Base-by-base conservation (phyloP, 2,113 vertebrate genomes). In the Enhydra lutris region DNA sequence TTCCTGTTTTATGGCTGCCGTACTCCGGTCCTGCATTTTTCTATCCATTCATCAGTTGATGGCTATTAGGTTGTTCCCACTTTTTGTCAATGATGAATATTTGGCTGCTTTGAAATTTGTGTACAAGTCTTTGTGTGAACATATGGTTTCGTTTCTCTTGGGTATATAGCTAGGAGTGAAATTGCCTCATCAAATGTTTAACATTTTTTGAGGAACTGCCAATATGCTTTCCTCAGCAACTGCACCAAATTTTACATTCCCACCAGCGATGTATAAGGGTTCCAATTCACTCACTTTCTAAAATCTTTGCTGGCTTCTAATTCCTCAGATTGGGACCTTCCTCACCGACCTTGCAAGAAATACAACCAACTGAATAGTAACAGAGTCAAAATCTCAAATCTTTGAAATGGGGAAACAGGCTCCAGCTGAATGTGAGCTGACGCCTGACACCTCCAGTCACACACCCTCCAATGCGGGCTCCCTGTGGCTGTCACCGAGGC, bases 91-190 rank as follows among this genome's bases (percentile, higher is more conserved):
- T 97, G 88, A 61, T 74, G 88, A 91, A 74, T 95, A 85, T 39
- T 91, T 93, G 57, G 55, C 47, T 84, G 67, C 55, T 90, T 6
- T 87, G 76, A 94, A 85, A 88, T 59, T 31, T 65, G 65, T 80
- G 34, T 67, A 36, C 69, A 88, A 87, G 24, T 61, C 84, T 93
- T 90, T 69, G 8, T 80, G 39, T 83, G 74, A 71, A 63, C 12
- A 36, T 55, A 63, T 45, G 69, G 92, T 91, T 96, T 69, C 26
- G 63, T 88, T 91, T 93, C 76, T 96, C 89, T 88, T 95, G 47
- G 71, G 55, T 61, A 39, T 47, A 47, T 39, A 59, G 29, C 29
- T 63, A 55, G 34, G 47, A 83, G 24, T 42, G 29, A 93, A 97
- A 80, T 52, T 74, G n/a, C 82, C 91, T 45, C 34, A 21, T 71